Conservation (phyloP, 1,140 invertebrate genomes). For the Halictus rubicundus region DNA sequence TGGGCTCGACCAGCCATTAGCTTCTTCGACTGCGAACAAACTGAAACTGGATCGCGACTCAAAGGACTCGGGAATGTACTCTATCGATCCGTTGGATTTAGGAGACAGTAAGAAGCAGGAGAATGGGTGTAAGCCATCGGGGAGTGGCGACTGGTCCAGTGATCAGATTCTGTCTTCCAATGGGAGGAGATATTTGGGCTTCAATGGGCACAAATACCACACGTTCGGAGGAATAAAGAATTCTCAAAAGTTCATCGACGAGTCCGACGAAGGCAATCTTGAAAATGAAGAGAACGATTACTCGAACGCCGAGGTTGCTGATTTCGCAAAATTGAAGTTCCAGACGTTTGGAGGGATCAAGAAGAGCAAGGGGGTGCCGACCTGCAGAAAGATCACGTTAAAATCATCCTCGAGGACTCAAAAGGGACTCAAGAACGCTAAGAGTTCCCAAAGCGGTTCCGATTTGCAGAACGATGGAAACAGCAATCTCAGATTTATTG, state of each 20-base stretch:
- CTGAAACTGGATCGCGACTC: constrained; percentile 23
- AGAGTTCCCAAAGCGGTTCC: constrained; percentile 5
- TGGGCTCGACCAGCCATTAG: constrained; percentile 19
- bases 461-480: background rate
- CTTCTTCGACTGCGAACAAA: background rate
- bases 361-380: constrained; percentile 25
- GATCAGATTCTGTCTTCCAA: constrained; percentile 40
- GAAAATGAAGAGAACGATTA: constrained; percentile 26
- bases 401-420: constrained; percentile 19
- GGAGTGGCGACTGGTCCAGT: background rate
- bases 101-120: background rate
- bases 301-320: background rate
- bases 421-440: background rate
- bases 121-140: constrained; percentile 14
- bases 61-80: constrained; percentile 67
- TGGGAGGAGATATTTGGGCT: constrained; percentile 61
- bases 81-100: constrained; percentile 59
- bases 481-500: background rate
- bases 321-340: constrained; percentile 60
- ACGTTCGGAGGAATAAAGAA: constrained; percentile 70
- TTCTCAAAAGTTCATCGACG: background rate
- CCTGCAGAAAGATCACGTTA: constrained; percentile 41
- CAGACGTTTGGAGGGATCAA: constrained; percentile 73
- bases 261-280: constrained; percentile 34
- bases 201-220: constrained; percentile 61